Conservation (phyloP, 2,113 vertebrate species). For the Sceloporus tristichus region DNA sequence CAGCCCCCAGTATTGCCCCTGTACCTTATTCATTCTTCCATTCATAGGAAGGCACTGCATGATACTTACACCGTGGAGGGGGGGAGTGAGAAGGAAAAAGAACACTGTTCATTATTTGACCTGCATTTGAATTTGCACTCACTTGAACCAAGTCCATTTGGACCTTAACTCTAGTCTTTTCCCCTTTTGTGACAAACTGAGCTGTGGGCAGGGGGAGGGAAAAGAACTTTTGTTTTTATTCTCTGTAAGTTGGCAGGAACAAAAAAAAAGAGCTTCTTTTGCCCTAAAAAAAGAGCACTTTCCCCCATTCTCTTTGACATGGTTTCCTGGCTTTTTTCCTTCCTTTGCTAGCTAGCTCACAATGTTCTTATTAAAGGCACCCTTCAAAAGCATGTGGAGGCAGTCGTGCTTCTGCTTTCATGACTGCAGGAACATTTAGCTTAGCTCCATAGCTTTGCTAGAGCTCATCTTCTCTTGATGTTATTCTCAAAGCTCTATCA, state of each 20-base stretch:
- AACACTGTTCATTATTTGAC: neutral
- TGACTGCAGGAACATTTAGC: neutral
- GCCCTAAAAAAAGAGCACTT: neutral
- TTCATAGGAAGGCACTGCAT: neutral
- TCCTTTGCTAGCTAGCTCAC: neutral
- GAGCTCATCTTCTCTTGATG: fast-evolving
- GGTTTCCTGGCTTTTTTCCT: neutral
- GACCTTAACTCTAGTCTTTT: neutral
- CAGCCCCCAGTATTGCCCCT: neutral
- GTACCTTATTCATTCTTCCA: neutral
- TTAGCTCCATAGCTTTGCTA: neutral
- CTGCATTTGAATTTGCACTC: neutral
- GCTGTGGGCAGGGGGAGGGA: neutral
- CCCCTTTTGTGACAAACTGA: neutral
- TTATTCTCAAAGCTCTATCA: constrained; percentile 1
- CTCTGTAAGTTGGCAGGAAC: neutral
- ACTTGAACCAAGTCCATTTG: constrained; percentile 5
- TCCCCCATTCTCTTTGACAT: neutral
- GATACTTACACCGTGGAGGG: neutral
- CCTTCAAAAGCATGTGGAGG: neutral
- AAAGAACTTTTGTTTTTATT: neutral
- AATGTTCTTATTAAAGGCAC: neutral
- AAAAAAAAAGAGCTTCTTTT: constrained; percentile 8
- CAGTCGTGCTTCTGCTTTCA: neutral
- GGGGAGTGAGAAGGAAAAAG: neutral